These are phyloP conservation scores for Heliconius himera DNA, from an alignment of 1,140 invertebrate species.

Conservation along the genomic window DNA sequence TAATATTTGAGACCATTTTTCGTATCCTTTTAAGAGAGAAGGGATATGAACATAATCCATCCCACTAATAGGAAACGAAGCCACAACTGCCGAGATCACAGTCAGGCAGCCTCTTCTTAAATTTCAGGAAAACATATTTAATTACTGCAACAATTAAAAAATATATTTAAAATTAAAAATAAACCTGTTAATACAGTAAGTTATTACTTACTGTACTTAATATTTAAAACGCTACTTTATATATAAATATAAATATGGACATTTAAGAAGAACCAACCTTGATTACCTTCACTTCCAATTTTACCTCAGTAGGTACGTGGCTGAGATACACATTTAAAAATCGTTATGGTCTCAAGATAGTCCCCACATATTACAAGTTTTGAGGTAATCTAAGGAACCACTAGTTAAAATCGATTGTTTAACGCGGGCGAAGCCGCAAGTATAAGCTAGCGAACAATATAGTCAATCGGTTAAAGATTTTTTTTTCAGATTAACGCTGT, in stretches of 20 bases:
- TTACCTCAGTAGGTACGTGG: neutral
- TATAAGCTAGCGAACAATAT: too few species aligned
- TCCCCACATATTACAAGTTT: neutral
- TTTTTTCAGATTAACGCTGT: too few species aligned
- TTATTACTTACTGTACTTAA: too few species aligned
- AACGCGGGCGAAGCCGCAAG: too few species aligned
- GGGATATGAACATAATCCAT: too few species aligned
- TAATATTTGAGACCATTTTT: too few species aligned
- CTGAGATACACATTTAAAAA: neutral
- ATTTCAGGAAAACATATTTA: neutral
- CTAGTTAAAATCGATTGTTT: too few species aligned
- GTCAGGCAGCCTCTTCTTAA: neutral
- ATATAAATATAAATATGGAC: neutral
- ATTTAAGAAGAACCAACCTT: neutral
- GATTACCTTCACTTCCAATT: conserved; percentile 11
- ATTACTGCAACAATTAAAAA: neutral
- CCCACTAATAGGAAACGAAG: too few species aligned
- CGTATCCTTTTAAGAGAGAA: too few species aligned
- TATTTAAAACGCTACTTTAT: neutral
- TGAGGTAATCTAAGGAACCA: too few species aligned
- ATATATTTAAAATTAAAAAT: neutral
- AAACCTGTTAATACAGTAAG: neutral
- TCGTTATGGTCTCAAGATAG: neutral
- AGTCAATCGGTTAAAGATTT: too few species aligned
- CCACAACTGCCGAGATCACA: neutral